Conservation (phyloP, 2,797 vertebrate genomes). For the Artibeus jamaicensis region DNA sequence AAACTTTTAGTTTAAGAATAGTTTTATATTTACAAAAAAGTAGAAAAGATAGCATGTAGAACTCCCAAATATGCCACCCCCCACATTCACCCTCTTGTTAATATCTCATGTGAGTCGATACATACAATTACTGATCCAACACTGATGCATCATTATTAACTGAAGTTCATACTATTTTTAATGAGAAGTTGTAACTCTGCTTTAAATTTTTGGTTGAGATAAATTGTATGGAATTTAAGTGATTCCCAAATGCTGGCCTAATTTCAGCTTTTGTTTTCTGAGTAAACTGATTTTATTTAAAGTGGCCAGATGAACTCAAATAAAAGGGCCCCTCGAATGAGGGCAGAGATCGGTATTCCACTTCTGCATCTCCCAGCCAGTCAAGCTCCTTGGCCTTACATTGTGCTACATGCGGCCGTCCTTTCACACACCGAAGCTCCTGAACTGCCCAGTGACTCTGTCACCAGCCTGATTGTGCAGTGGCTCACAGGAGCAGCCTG, state of each 20-base stretch:
- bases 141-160: background rate
- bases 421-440: background rate
- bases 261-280: background rate
- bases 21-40: background rate
- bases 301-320: background rate
- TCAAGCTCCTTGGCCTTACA: background rate
- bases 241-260: background rate
- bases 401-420: background rate
- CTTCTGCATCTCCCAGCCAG: background rate
- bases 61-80: background rate
- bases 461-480: background rate
- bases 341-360: background rate
- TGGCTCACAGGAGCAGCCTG: background rate
- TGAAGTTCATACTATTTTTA: background rate
- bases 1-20: background rate
- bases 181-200: background rate
- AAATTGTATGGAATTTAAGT: background rate
- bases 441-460: background rate
- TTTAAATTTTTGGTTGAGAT: background rate
- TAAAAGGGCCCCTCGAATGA: background rate
- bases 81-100: background rate
- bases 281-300: background rate
- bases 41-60: background rate
- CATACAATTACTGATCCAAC: background rate
- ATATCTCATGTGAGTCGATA: background rate